Base-by-base conservation (phyloP, 2,113 vertebrate genomes). In the Zootoca vivipara region DNA sequence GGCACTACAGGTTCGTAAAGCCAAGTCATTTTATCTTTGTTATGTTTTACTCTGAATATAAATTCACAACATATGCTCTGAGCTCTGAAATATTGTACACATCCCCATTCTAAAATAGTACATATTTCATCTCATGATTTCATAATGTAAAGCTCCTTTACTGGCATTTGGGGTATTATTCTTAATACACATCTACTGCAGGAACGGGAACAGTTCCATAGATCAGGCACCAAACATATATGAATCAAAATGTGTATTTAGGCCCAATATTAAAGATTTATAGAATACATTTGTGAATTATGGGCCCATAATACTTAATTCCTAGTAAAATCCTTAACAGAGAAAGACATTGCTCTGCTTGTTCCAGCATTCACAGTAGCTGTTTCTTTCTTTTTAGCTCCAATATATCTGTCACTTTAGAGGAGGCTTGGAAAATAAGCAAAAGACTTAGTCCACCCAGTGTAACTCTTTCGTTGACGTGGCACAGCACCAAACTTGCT, bases 341-440 rank as follows among this genome's bases (percentile, higher is more conserved):
- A 83, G n/a, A 40, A 18, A 82, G 67, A 62, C 78, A 92, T 88
- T 74, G 70, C 74, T 85, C 30, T 52, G 12, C 58, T 56, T 77
- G 80, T 77, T 82, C 72, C 1, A 33, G 77, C 46, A 70, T 85
- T 91, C 87, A 79, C 74, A 1, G 0, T 26, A 82, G 90, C 58
- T 88, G 56, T 24, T 91, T 91, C 92, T 73, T 82, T 91, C 92
- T 73, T 82, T 78, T 79, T 88, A 92, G 78, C 12, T 62, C 35
- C 16, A 81, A 67, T 70, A 42, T 85, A 40, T 46, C 86, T 86
- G 90, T 85, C 89, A 85, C 26, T 85, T 91, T 85, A 62, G 85
- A 81, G 83, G 28, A 33, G 24, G 85, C 72, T 89, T 70, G 87
- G 80, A 93, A 88, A 87, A 90, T 3, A 90, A 87, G 15, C 8